A percentile compares a stretch with the other conserved stretches of the same genome.
phyloP scores from a whole-genome alignment of 2,113 vertebrate genomes.

The Trachemys scripta region DNA sequence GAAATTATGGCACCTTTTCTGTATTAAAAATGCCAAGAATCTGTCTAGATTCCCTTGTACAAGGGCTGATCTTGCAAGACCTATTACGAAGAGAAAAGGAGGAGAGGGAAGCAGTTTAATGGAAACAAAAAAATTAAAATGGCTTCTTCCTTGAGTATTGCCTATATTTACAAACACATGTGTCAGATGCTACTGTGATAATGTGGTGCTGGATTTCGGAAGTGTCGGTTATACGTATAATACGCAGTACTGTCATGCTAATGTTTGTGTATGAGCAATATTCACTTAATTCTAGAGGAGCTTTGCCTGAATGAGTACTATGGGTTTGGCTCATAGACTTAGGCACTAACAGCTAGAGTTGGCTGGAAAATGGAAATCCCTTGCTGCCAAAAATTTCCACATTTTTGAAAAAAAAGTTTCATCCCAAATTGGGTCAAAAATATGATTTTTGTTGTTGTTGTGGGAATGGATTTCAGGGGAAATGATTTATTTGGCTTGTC shows the following conservation, averaged over 20 bases:
- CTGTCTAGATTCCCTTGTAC: conserved; percentile 35
- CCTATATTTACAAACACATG: background rate
- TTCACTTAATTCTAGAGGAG: background rate
- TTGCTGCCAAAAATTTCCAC: too few relatives aligned
- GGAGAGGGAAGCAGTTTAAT: conserved; percentile 11
- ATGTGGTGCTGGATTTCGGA: background rate
- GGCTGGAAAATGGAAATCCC: too few relatives aligned
- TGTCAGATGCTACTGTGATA: background rate
- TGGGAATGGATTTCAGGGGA: too few relatives aligned
- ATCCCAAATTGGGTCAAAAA: too few relatives aligned
- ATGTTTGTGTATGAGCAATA: background rate
- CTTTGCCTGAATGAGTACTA: conserved; percentile 27
- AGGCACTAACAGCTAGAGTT: background rate
- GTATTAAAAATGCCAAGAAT: conserved; percentile 60
- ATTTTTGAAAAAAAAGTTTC: too few relatives aligned
- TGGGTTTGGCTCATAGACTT: background rate
- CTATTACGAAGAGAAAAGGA: conserved; percentile 39
- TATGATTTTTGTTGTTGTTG: too few relatives aligned
- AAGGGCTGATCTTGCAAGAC: conserved; percentile 55
- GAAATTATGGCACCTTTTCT: conserved; percentile 73
- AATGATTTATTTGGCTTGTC: too few relatives aligned
- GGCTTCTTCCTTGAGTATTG: background rate
- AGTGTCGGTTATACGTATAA: background rate
- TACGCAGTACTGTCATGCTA: background rate
- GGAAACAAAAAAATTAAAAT: background rate